These are phyloP conservation scores for Eumacrocentrus americanus DNA, from an alignment of 2,888 invertebrate species.

Conservation along the genomic window DNA sequence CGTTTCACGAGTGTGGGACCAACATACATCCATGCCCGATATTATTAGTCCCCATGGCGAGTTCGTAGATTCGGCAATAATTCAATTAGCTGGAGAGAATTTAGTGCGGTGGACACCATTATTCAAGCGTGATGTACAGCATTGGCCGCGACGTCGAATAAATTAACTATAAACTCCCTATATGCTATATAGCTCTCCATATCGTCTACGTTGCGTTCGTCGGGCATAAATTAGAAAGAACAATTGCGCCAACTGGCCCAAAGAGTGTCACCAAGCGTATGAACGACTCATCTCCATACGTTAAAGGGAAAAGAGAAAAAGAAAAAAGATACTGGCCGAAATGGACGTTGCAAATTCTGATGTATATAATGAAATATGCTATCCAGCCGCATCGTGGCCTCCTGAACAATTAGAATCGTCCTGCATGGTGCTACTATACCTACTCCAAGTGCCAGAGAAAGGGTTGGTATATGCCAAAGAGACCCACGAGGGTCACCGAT, in stretches of 20 bases:
- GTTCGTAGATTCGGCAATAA: constrained; percentile 53
- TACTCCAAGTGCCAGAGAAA: constrained; percentile 21
- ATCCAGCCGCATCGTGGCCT: constrained; percentile 44
- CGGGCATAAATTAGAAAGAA: constrained; percentile 57
- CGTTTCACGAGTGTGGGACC: constrained; percentile 7
- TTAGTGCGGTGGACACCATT: constrained; percentile 55
- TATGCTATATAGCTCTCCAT: background rate
- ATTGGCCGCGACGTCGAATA: constrained; percentile 27
- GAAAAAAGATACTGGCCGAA: constrained; percentile 4
- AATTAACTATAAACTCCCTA: constrained; percentile 28
- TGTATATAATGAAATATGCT: constrained; percentile 37
- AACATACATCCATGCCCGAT: constrained; percentile 18
- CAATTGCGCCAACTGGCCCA: constrained; percentile 48
- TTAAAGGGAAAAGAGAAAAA: background rate
- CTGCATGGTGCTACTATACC: constrained; percentile 30
- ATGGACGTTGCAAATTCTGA: constrained; percentile 42
- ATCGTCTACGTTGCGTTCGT: constrained; percentile 30
- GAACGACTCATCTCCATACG: constrained; percentile 1
- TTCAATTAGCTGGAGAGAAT: constrained; percentile 57
- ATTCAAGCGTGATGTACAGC: constrained; percentile 53
- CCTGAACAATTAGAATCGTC: constrained; percentile 56
- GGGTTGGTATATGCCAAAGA: constrained; percentile 20
- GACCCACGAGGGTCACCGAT: constrained; percentile 45
- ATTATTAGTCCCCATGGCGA: constrained; percentile 35
- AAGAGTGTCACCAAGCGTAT: background rate